A percentile compares a stretch with the other conserved stretches of the same genome.
Evolutionary conservation across 2,797 vertebrate species (phyloP).

Genomic region (Oreochromis grahami): DNA sequence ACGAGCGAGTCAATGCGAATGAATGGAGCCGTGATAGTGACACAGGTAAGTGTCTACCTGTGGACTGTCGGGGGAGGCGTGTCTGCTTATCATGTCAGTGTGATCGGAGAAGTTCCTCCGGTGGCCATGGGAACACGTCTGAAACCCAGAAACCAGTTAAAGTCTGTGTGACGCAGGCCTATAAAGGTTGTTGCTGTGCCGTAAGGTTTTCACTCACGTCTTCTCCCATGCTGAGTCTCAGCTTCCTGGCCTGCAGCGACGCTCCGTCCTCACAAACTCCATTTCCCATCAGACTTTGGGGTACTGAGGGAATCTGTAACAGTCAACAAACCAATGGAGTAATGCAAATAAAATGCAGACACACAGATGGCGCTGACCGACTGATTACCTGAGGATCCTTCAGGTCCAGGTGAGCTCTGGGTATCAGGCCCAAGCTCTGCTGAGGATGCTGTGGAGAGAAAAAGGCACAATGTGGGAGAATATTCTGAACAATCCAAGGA

Average conservation of each 20-base stretch:
- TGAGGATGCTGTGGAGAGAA: slow-evolving; percentile 1
- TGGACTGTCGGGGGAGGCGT: slow-evolving; percentile 42
- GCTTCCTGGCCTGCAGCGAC: slow-evolving; percentile 17
- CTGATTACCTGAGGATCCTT: slow-evolving; percentile 59
- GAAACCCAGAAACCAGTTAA: neutral
- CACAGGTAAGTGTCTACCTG: slow-evolving; percentile 34
- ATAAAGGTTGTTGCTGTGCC: neutral
- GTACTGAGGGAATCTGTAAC: slow-evolving; percentile 21
- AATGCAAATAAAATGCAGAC: neutral
- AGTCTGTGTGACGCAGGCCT: neutral
- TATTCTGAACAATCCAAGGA: neutral
- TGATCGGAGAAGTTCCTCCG: slow-evolving; percentile 66
- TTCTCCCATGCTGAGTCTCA: slow-evolving; percentile 60
- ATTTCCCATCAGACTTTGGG: slow-evolving; percentile 58
- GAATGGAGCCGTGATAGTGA: neutral
- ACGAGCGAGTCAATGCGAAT: neutral
- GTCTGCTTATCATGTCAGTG: slow-evolving; percentile 39
- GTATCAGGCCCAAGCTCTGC: slow-evolving; percentile 22
- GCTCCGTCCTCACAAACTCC: slow-evolving; percentile 53
- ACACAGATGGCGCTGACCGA: neutral
- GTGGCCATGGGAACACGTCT: slow-evolving; percentile 57
- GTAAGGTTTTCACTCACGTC: slow-evolving; percentile 24
- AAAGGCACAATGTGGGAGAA: neutral
- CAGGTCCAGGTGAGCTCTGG: slow-evolving; percentile 50
- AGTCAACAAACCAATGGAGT: neutral